Conservation (phyloP, 2,888 invertebrate genomes). For the Meliscaeva auricollis region DNA sequence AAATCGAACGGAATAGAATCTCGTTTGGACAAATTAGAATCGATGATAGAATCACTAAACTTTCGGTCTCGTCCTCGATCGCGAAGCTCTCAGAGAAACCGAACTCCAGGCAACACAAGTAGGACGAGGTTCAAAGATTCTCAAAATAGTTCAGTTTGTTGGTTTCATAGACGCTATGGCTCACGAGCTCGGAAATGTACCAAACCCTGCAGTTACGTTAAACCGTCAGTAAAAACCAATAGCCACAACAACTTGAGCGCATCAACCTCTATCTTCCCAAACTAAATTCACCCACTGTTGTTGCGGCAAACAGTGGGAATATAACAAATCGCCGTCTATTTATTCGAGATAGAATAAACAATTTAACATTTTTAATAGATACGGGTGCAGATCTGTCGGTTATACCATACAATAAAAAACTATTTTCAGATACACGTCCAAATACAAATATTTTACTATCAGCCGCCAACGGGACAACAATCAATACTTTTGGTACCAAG, state of each 20-base stretch:
- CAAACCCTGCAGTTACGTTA: background rate
- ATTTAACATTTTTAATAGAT: conserved; percentile 22
- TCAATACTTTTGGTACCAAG: conserved; percentile 37
- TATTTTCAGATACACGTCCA: background rate
- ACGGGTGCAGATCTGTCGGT: conserved; percentile 25
- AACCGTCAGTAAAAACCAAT: background rate
- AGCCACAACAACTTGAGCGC: conserved; percentile 1
- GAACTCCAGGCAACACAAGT: background rate
- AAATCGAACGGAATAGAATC: background rate
- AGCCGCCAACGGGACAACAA: conserved; percentile 39
- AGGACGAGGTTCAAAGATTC: background rate
- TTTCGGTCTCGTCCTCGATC: background rate
- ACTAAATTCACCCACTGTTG: conserved; percentile 5
- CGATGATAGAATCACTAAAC: background rate
- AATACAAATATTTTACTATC: background rate
- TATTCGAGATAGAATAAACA: conserved; percentile 5
- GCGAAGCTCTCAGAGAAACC: background rate
- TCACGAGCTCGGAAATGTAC: background rate
- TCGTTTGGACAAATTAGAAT: background rate
- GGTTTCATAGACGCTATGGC: background rate
- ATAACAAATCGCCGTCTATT: conserved; percentile 3
- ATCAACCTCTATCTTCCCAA: background rate
- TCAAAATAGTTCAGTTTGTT: background rate
- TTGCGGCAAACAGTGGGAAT: conserved; percentile 6
- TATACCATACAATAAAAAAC: background rate